Evolutionary conservation across 2,797 vertebrate species (phyloP).

Genomic region (Esox masquinongy): DNA sequence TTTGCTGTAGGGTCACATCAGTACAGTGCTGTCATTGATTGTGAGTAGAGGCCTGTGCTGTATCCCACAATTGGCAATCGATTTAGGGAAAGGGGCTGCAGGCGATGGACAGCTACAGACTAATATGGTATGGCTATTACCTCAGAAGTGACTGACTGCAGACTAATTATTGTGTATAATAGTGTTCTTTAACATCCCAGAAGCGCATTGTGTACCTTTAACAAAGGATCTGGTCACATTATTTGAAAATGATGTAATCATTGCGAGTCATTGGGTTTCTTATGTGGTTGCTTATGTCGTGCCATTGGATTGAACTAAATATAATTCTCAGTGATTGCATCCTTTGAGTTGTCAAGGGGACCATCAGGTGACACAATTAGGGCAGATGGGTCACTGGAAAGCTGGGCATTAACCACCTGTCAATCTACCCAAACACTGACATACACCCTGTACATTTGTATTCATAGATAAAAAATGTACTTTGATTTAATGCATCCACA

Average conservation of each 20-base stretch:
- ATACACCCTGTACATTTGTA: not conserved
- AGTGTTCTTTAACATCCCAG: constrained; percentile 5
- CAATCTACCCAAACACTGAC: not conserved
- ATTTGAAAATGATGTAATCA: not conserved
- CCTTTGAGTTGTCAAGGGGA: constrained; percentile 61
- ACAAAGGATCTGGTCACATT: not conserved
- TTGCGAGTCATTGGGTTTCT: constrained; percentile 14
- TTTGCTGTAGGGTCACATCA: constrained; percentile 48
- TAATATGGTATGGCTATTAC: constrained; percentile 18
- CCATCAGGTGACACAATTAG: constrained; percentile 69
- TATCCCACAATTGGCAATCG: constrained; percentile 47
- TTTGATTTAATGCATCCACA: not conserved
- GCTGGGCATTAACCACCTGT: not conserved
- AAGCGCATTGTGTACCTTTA: constrained; percentile 15
- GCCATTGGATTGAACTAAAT: constrained; percentile 67
- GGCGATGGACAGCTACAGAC: constrained; percentile 36
- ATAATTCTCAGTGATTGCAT: constrained; percentile 53
- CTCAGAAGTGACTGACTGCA: not conserved
- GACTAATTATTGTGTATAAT: not conserved
- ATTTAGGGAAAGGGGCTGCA: constrained; percentile 57
- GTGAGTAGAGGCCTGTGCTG: constrained; percentile 44
- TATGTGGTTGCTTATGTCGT: constrained; percentile 45
- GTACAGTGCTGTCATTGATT: constrained; percentile 55
- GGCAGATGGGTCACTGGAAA: constrained; percentile 31
- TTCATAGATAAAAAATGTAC: not conserved